Base-by-base conservation (phyloP, 2,797 vertebrate species). In the Halcyon leucocephala region DNA sequence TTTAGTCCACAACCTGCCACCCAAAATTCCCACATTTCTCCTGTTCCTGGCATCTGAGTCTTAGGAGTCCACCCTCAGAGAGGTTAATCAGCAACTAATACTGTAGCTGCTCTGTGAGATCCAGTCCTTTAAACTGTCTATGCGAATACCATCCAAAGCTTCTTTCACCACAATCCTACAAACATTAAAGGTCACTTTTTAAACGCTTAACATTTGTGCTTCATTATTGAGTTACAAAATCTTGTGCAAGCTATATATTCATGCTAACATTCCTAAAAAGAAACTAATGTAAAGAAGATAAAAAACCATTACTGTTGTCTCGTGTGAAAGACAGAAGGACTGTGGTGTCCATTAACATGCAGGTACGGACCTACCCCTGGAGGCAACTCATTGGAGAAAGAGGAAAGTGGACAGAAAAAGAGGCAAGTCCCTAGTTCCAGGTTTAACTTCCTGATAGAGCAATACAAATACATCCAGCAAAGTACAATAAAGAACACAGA, bases 1-100 rank as follows among this genome's bases (percentile, higher is more conserved):
- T 91, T 96, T 92, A 96, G 83, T 55, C 39, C 48, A 48, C 35
- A 95, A 90, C 65, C 90, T 92, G 35, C 28, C 89, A 46, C 55
- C 76, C 64, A 42, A 58, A 94, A 61, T 49, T 84, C 39, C 35
- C 7, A 4, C 12, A 9, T 61, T 94, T 94, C 52, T 93, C 31
- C 67, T 46, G 4, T 93, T 82, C 20, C 54, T 62, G 26, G 35
- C 33, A 78, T 71, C 84, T 49, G 66, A 87, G 51, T 46, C 74
- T 79, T 90, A 88, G 37, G 82, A 94, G 46, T 58, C 49, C 21
- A 8, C 7, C 52, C 54, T 85, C 55, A 44, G 62, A 82, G 46
- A 72, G 7, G 26, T 79, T 71, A 89, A 92, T 35, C 22, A 61
- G 13, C 49, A 91, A 37, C 52, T 64, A 71, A 69, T 84, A 71